phyloP scores from a whole-genome alignment of 1,140 invertebrate genomes.

The Battus philenor region DNA sequence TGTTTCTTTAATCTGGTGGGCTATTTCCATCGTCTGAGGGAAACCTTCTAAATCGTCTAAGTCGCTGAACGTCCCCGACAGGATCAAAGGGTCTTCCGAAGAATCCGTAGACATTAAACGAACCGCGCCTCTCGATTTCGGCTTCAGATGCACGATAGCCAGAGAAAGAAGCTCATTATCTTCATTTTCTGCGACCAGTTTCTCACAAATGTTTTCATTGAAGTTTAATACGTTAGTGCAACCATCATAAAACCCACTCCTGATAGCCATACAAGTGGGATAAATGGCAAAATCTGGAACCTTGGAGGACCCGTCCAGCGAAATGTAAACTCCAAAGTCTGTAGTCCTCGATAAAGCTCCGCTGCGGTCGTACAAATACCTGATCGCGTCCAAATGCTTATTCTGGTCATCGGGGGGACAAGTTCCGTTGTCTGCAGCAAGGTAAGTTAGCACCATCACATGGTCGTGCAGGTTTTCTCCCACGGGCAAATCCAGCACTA shows the following conservation, averaged over 20 bases:
- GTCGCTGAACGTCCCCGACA: constrained; percentile 81
- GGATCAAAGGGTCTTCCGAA: constrained; percentile 80
- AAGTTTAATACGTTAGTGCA: constrained; percentile 38
- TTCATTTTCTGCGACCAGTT: constrained; percentile 31
- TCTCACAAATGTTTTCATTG: constrained; percentile 34
- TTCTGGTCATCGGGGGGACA: constrained; percentile 25
- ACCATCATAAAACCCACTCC: constrained; percentile 23
- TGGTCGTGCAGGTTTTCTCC: constrained; percentile 85
- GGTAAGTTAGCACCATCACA: constrained; percentile 79
- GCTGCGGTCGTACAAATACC: constrained; percentile 45
- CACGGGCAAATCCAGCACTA: constrained; percentile 80
- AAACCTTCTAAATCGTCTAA: constrained; percentile 66
- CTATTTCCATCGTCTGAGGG: constrained; percentile 33
- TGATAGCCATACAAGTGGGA: constrained; percentile 35
- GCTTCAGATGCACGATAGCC: constrained; percentile 52
- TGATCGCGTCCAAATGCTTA: constrained; percentile 37
- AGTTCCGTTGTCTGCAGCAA: constrained; percentile 47
- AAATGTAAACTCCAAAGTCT: constrained; percentile 44
- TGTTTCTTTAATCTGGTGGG: constrained; percentile 35
- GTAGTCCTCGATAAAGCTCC: constrained; percentile 32
- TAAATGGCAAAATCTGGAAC: constrained; percentile 52
- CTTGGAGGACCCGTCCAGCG: too few relatives aligned
- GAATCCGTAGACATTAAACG: constrained; percentile 77
- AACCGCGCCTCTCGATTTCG: constrained; percentile 67
- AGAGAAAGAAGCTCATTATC: constrained; percentile 34